phyloP scores from a whole-genome alignment of 2,888 invertebrate genomes.

The Baccha elongata region DNA sequence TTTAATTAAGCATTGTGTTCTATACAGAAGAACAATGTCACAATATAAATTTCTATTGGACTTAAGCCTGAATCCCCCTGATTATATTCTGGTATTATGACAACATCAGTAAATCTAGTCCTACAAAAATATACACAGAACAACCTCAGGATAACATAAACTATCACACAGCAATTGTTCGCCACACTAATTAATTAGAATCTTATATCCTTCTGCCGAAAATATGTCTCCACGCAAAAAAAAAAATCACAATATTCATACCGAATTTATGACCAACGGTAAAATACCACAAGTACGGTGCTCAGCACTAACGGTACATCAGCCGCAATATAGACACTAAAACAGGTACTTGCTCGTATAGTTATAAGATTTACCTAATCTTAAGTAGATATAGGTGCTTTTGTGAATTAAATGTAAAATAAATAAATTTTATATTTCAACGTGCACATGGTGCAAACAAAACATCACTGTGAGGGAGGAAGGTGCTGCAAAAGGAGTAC shows the following conservation, averaged over 20 bases:
- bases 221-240: too few species aligned
- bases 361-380: conserved; percentile 52
- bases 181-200: conserved; percentile 65
- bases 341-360: neutral
- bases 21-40: too few species aligned
- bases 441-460: neutral
- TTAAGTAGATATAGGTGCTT: conserved; percentile 64
- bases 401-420: conserved; percentile 69
- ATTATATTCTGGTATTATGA: too few species aligned
- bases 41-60: too few species aligned
- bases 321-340: conserved; percentile 42
- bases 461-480: neutral
- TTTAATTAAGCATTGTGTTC: too few species aligned
- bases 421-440: conserved; percentile 57
- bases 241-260: conserved; percentile 45
- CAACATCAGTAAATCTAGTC: conserved; percentile 40
- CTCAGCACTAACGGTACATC: conserved; percentile 37
- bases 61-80: too few species aligned
- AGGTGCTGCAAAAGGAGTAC: too few species aligned
- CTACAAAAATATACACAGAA: conserved; percentile 52
- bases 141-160: conserved; percentile 58
- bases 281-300: conserved; percentile 43
- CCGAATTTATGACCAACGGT: conserved; percentile 1
- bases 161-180: conserved; percentile 61
- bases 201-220: conserved; percentile 47